Evolutionary conservation across 1,140 invertebrate genomes (phyloP), one percentile per base, ranked within the genome.

Genomic region (Rhagoletis pomonella): DNA sequence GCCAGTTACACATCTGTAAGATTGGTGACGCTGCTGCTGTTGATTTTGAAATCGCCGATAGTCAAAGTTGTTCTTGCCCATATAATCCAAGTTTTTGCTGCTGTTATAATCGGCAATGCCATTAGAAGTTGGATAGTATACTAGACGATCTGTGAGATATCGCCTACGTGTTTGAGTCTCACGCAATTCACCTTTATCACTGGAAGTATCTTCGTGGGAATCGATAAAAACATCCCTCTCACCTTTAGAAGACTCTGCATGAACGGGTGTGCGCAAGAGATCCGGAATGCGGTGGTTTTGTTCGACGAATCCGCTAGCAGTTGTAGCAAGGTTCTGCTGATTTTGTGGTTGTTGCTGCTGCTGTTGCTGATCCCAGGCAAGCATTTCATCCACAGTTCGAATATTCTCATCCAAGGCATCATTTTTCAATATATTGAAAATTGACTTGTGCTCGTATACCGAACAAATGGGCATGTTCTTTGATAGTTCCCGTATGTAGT

Each of bases 381-480:
- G 84, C 88, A 90, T 89, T 88, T 92, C 90, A 73, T 91, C 88
- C 4, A 91, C 88, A 1, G 89, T 89, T 5, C 69, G 87, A 60
- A 88, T 86, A 19, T 86, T 19, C 42, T 67, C 29, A 39, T 81
- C 87, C 58, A 81, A 42, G 55, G 59, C n/a, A 12, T 69, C 10
- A 2, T 87, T 39, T 19, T 81, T 86, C n/a, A 88, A 19, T 3
- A 88, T 85, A 88, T 92, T 89, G 65, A 91, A 93, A 50, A 93
- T 93, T 0, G 92, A 93, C 81, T 92, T 92, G 67, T 93, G 93
- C 77, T 93, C 92, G 86, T 90, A 93, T 0, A 89, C 90, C 9
- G 92, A 93, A 64, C 92, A 93, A 64, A 93, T 93, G 1, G 92
- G 92, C 44, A 93, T 90, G 81, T 93, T 93, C 86, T 93, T 92